Base-by-base conservation (phyloP, 2,797 vertebrate genomes). In the Carapus acus region DNA sequence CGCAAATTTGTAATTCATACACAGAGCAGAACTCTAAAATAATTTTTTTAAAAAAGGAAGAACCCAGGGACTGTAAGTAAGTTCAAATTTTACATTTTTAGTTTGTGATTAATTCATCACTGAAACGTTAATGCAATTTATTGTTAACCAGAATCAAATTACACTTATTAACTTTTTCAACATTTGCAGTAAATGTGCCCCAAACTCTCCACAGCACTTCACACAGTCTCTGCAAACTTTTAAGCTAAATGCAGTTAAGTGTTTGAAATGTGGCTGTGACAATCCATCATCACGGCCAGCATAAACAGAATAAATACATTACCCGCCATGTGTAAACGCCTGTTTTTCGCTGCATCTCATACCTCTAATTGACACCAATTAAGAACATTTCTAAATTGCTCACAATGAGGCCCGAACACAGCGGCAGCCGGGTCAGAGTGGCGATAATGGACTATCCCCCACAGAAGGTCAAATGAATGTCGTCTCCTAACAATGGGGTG, bases 351-450 rank as follows among this genome's bases (percentile, higher is more conserved):
- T 60, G 44, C 29, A 42, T 68, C 34, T 58, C 67, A 21, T 36
- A 23, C 13, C 48, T 51, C 13, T 74, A 73, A 75, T 50, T 84
- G 83, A 79, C 82, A 84, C 66, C 78, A 75, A 80, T 82, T 79
- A 74, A 69, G 54, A 58, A 27, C 48, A 69, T 43, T 65, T 57
- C 44, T 46, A 58, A 74, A 70, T 31, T 11, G 49, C 33, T 45
- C 18, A 31, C 37, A 24, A 46, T 67, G 49, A 19, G 17, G 40
- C 58, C 56, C 46, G 62, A 49, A 68, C 69, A 69, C 73, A 74
- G 77, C 67, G 71, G 67, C 53, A 67, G 46, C 39, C 38, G 31
- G 67, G 62, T 71, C 63, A 58, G 38, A 71, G 55, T 43, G 76
- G 53, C 53, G 67, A 77, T 83, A 84, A 85, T 83, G 76, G 71